Evolutionary conservation across 2,113 vertebrate species (phyloP), one percentile per base, ranked within the genome.

Genomic region (Ictalurus furcatus): DNA sequence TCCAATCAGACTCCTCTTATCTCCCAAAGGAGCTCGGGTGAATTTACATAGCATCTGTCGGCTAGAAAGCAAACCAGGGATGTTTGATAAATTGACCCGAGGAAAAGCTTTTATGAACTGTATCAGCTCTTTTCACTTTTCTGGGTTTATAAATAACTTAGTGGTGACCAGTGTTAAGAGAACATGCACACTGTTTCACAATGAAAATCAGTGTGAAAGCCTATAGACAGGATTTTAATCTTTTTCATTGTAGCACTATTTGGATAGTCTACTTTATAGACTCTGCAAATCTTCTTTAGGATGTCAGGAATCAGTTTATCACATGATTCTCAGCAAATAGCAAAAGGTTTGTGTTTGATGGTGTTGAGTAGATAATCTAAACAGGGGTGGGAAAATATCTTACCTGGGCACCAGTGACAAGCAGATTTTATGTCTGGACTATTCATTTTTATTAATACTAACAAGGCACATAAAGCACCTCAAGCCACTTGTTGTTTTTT

Each of bases 1-100:
- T 92, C 92, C 90, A 89, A 93, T 93, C 92, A 87, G 79, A 52
- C 79, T 30, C 88, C 88, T 92, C 94, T 94, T 94, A 94, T 94
- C 94, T 94, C 91, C 91, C 92, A 87, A 89, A 81, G 89, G 92
- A 92, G 91, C 83, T 76, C 25, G 87, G n/a, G 87, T 87, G 84
- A 91, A 94, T 95, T 95, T 95, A 91, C 95, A 94, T 95, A 94
- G 86, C 63, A 86, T 71, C 86, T 81, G 85, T 85, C 84, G 76
- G 58, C 88, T 78, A 85, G 91, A 86, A 69, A 90, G 88, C 91
- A 87, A 86, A 92, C 88, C 80, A 85, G 34, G 76, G 83, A 23
- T 61, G 74, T 79, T 90, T 90, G 88, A 90, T 90, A 85, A 90
- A 88, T 90, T 90, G 90, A 79, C 85, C 74, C 86, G 74, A 63